A percentile compares a stretch with the other conserved stretches of the same genome.
Evolutionary conservation across 2,113 vertebrate genomes (phyloP).

Genomic region (Neolamprologus falcicula): DNA sequence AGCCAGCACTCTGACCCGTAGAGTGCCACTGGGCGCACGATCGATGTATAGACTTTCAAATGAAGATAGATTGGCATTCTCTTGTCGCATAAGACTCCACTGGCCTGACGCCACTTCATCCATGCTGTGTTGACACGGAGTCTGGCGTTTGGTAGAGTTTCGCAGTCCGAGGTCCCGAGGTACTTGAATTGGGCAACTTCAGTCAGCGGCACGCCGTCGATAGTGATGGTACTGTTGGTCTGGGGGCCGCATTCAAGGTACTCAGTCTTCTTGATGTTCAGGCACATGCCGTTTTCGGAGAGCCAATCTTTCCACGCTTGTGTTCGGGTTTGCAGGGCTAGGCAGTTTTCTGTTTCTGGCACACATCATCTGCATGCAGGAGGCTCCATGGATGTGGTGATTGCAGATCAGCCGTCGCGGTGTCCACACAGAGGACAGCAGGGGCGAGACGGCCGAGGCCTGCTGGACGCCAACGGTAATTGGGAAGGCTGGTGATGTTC

Average conservation of each 20-base stretch:
- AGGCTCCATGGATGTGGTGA: background rate
- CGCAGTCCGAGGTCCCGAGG: rapidly evolving
- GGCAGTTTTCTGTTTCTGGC: background rate
- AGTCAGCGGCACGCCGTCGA: background rate
- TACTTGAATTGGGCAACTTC: background rate
- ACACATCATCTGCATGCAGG: background rate
- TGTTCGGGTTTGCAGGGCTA: background rate
- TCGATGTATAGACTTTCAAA: background rate
- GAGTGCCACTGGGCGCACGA: background rate
- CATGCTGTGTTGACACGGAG: rapidly evolving
- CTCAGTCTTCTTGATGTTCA: background rate
- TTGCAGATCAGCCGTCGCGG: background rate
- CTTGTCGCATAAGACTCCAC: rapidly evolving
- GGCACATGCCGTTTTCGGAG: rapidly evolving
- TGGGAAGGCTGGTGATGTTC: background rate
- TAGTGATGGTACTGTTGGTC: background rate
- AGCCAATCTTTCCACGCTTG: rapidly evolving
- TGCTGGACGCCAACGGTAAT: rapidly evolving
- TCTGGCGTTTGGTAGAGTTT: background rate
- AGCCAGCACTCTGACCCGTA: background rate
- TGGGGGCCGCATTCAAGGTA: background rate
- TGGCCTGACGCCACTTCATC: rapidly evolving
- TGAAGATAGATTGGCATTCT: background rate
- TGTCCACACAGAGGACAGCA: background rate
- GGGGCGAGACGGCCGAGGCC: rapidly evolving